Evolutionary conservation across 2,888 invertebrate species (phyloP).

Genomic region (Agonopterix heracliana): DNA sequence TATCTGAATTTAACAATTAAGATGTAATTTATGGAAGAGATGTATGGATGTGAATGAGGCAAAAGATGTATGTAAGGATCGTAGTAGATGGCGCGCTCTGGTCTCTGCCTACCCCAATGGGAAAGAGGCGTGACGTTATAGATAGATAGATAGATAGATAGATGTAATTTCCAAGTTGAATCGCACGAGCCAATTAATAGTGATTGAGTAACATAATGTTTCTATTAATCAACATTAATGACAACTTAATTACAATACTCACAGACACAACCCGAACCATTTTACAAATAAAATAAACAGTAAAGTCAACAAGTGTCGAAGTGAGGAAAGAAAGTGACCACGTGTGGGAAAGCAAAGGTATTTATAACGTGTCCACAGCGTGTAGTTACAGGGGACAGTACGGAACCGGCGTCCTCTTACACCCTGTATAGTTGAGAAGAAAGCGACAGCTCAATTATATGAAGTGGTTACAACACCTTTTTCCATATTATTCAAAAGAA

Average conservation of each 20-base stretch:
- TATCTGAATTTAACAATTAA: no score
- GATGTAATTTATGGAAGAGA: no score
- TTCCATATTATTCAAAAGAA: no score
- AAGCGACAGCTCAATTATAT: constrained; percentile 29
- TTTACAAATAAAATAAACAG: constrained; percentile 18
- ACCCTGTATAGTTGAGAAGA: constrained; percentile 34
- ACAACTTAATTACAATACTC: constrained; percentile 25
- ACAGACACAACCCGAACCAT: constrained; percentile 44
- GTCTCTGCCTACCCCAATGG: no score
- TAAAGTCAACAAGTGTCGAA: constrained; percentile 17
- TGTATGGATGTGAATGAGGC: no score
- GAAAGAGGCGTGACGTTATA: no score
- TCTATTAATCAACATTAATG: background rate
- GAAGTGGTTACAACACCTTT: constrained; percentile 26
- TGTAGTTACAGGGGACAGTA: constrained; percentile 12
- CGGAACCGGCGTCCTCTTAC: constrained; percentile 39
- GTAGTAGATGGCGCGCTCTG: no score
- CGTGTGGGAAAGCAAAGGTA: constrained; percentile 34
- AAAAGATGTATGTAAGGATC: no score
- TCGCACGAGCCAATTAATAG: no score
- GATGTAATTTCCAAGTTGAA: no score
- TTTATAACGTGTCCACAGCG: constrained; percentile 35
- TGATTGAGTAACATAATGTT: background rate
- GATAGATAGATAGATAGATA: no score
- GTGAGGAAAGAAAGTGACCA: constrained; percentile 45